Conservation (phyloP, 2,797 vertebrate genomes). For the Cebuella pygmaea region DNA sequence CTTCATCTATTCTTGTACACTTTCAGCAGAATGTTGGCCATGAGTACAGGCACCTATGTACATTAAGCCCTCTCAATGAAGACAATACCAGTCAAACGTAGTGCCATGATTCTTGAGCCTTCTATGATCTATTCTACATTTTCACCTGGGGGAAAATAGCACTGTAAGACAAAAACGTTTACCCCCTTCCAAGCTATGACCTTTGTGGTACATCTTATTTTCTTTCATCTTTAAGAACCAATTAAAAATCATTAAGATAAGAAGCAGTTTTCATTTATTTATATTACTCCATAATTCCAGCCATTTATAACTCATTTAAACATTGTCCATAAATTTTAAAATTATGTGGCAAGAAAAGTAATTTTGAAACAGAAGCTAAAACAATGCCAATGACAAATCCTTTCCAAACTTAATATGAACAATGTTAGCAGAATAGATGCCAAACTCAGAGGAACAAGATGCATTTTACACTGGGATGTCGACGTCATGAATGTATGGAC, state of each 20-base stretch:
- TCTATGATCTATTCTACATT: not conserved
- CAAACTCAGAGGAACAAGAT: not conserved
- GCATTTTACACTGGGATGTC: not conserved
- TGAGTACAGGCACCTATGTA: rapidly evolving
- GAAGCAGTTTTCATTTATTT: slow-evolving; percentile 73
- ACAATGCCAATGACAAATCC: slow-evolving; percentile 53
- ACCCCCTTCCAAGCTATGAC: not conserved
- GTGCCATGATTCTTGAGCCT: not conserved
- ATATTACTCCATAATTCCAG: slow-evolving; percentile 72
- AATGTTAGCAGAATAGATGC: slow-evolving; percentile 22
- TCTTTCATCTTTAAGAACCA: slow-evolving; percentile 73
- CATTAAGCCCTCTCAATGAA: not conserved
- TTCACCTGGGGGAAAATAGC: not conserved
- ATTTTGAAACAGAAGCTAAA: slow-evolving; percentile 75
- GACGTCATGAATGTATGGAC: not conserved
- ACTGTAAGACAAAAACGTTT: not conserved
- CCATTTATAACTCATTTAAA: slow-evolving; percentile 72
- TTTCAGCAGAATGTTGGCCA: not conserved
- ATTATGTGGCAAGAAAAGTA: slow-evolving; percentile 65
- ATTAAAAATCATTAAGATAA: slow-evolving; percentile 78
- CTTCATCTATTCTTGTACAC: not conserved
- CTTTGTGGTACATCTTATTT: slow-evolving; percentile 48
- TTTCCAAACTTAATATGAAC: slow-evolving; percentile 57
- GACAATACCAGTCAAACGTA: not conserved
- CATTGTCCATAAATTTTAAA: slow-evolving; percentile 66